Evolutionary conservation across 2,797 vertebrate genomes (phyloP).

Genomic region (Myotis pilosus): DNA sequence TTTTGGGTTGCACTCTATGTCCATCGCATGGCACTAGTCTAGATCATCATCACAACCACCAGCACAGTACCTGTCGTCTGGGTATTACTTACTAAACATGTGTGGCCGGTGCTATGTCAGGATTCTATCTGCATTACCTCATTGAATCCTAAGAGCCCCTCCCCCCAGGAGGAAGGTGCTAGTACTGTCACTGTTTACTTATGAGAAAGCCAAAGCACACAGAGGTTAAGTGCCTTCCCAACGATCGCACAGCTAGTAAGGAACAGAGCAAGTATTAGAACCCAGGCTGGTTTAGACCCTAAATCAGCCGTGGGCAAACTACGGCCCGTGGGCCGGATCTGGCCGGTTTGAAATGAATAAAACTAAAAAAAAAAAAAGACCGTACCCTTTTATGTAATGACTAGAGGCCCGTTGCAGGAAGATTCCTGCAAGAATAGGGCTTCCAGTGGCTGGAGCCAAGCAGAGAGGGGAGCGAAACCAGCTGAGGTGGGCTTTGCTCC

Average conservation of each 20-base stretch:
- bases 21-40: background rate
- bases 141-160: background rate
- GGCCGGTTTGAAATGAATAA: too few species aligned
- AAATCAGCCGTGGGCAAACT: background rate
- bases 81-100: background rate
- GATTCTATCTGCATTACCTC: background rate
- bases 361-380: too few species aligned
- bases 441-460: too few species aligned
- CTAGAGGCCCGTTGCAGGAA: too few species aligned
- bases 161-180: background rate
- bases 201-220: background rate
- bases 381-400: too few species aligned
- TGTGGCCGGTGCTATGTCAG: background rate
- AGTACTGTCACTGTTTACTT: background rate
- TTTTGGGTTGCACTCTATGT: rapidly evolving
- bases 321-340: too few species aligned
- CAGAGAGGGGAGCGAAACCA: too few species aligned
- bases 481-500: too few species aligned
- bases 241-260: background rate
- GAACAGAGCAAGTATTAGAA: background rate
- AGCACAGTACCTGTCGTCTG: background rate
- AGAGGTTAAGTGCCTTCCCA: background rate
- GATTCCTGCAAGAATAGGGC: too few species aligned
- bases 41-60: background rate
- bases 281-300: background rate